Percentiles rank a stretch among this genome's conserved stretches.
These are phyloP conservation scores for Argya squamiceps DNA, from an alignment of 2,797 vertebrate species.

Conservation along the genomic window DNA sequence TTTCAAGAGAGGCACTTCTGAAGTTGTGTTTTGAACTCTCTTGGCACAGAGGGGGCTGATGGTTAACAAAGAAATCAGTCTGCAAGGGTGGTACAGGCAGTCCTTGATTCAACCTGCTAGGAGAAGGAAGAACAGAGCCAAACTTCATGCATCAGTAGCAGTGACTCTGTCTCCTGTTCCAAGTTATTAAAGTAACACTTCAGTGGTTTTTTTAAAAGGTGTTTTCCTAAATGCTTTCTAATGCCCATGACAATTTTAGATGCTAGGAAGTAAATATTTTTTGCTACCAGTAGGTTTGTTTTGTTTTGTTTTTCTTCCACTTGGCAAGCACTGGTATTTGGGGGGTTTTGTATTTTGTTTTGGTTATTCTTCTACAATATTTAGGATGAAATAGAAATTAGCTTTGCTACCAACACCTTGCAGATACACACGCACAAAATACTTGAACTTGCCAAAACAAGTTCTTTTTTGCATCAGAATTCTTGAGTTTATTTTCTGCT, in stretches of 20 bases:
- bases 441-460: conserved; percentile 30
- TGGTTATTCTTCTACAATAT: not conserved
- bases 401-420: conserved; percentile 14
- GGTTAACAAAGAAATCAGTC: not conserved
- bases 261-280: conserved; percentile 29
- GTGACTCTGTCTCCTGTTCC: not conserved
- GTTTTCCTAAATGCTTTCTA: conserved; percentile 5
- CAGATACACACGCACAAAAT: not conserved
- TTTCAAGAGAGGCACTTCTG: not conserved
- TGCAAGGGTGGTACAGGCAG: not conserved
- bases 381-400: conserved; percentile 15
- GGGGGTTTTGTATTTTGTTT: not conserved
- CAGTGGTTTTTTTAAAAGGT: not conserved
- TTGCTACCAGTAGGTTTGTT: not conserved
- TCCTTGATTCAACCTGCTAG: not conserved
- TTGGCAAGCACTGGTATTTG: not conserved
- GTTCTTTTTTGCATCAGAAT: conserved; percentile 42
- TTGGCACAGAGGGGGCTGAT: not conserved
- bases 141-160: not conserved
- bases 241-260: conserved; percentile 13
- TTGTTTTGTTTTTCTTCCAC: not conserved
- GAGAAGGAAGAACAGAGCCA: not conserved
- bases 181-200: conserved; percentile 9
- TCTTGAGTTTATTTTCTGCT: conserved; percentile 41
- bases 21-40: not conserved